Evolutionary conservation across 2,797 vertebrate genomes (phyloP).

Genomic region (Cirrhinus mrigala): DNA sequence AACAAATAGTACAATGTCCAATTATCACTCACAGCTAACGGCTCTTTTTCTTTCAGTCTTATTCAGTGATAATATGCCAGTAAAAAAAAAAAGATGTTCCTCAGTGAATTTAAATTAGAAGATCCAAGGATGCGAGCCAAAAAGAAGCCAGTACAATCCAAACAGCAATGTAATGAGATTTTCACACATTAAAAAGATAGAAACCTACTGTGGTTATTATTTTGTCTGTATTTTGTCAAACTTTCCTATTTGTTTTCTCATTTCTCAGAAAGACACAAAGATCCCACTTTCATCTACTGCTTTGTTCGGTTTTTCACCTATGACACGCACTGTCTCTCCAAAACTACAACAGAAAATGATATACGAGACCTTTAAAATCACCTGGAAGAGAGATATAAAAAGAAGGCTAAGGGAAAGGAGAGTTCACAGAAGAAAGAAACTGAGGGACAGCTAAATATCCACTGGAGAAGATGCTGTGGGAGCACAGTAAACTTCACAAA

Average conservation of each 20-base stretch:
- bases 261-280: not conserved
- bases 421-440: not conserved
- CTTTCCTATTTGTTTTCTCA: not conserved
- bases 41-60: not conserved
- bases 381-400: not conserved
- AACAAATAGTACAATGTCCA: too few relatives aligned
- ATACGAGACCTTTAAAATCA: not conserved
- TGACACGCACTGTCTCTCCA: not conserved
- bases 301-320: not conserved
- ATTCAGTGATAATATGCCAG: not conserved
- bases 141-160: not conserved
- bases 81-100: not conserved
- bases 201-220: not conserved
- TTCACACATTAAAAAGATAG: not conserved
- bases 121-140: too few relatives aligned
- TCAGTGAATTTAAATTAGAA: not conserved
- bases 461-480: not conserved
- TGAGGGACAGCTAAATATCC: not conserved
- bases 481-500: not conserved
- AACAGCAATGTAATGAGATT: too few relatives aligned
- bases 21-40: too few relatives aligned
- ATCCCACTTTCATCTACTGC: not conserved
- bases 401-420: not conserved
- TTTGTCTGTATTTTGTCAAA: not conserved
- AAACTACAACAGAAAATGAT: not conserved